These are phyloP conservation scores for Ibycter americanus DNA, from an alignment of 2,797 vertebrate species.

Conservation along the genomic window DNA sequence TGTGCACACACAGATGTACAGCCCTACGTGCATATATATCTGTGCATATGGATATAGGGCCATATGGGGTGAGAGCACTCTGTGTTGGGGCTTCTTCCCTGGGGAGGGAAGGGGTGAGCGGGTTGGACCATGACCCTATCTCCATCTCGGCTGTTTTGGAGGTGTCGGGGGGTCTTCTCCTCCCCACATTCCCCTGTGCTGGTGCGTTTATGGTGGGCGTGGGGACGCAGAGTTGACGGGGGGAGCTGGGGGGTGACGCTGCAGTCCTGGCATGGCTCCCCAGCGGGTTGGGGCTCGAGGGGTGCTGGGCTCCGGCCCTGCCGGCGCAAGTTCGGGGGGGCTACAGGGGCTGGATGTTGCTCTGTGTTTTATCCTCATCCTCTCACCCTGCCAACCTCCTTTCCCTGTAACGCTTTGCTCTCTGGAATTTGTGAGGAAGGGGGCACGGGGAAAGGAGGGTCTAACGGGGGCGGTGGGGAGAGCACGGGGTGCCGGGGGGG, in stretches of 20 bases:
- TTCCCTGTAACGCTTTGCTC: neutral
- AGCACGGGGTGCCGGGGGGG: neutral
- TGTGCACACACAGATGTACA: neutral
- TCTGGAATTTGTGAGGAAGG: neutral
- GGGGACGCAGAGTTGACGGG: neutral
- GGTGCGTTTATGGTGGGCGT: neutral
- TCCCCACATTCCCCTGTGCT: neutral
- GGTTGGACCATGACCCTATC: neutral
- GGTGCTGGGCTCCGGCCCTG: neutral
- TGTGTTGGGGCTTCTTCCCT: neutral
- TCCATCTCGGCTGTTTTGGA: neutral
- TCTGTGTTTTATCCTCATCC: neutral
- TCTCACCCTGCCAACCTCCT: neutral
- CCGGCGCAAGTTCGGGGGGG: neutral
- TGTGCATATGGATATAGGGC: neutral
- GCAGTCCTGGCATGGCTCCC: neutral
- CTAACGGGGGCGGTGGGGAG: neutral
- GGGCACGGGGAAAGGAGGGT: neutral
- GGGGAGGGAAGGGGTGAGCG: neutral
- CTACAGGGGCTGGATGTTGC: fast-evolving
- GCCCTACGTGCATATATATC: neutral
- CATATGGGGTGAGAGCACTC: neutral
- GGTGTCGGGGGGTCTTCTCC: neutral
- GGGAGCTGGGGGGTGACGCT: neutral
- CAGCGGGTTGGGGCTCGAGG: fast-evolving